A percentile compares a stretch with the other conserved stretches of the same genome.
phyloP scores from a whole-genome alignment of 2,888 invertebrate species.

The Tipula helvola region DNA sequence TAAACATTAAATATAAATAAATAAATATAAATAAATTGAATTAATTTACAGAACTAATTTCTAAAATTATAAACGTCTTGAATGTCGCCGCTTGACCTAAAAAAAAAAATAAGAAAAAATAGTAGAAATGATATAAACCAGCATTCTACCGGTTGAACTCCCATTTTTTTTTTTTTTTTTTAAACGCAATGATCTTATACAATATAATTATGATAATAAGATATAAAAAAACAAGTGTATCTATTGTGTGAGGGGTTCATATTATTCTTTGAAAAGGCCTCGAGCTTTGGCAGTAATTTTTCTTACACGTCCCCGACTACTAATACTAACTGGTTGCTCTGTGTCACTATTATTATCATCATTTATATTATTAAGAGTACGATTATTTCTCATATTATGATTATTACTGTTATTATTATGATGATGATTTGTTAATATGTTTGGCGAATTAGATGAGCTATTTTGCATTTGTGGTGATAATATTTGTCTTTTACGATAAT shows the following conservation, averaged over 20 bases:
- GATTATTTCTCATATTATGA: slow-evolving; percentile 10
- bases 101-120: neutral
- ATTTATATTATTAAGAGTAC: slow-evolving; percentile 17
- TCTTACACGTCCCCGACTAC: slow-evolving; percentile 73
- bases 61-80: neutral
- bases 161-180: neutral
- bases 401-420: neutral
- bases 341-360: slow-evolving; percentile 21
- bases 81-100: neutral
- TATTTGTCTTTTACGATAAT: slow-evolving; percentile 14
- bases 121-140: neutral
- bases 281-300: slow-evolving; percentile 70
- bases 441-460: slow-evolving; percentile 12
- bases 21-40: neutral
- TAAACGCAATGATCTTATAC: neutral
- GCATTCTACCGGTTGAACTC: neutral
- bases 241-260: neutral
- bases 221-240: neutral
- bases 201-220: neutral
- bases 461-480: slow-evolving; percentile 13
- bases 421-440: neutral
- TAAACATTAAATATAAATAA: neutral
- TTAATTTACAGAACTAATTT: neutral
- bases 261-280: slow-evolving; percentile 41
- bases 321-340: slow-evolving; percentile 42